Evolutionary conservation across 2,113 vertebrate species (phyloP), one percentile per base, ranked within the genome.

Genomic region (Neolamprologus ventralis): DNA sequence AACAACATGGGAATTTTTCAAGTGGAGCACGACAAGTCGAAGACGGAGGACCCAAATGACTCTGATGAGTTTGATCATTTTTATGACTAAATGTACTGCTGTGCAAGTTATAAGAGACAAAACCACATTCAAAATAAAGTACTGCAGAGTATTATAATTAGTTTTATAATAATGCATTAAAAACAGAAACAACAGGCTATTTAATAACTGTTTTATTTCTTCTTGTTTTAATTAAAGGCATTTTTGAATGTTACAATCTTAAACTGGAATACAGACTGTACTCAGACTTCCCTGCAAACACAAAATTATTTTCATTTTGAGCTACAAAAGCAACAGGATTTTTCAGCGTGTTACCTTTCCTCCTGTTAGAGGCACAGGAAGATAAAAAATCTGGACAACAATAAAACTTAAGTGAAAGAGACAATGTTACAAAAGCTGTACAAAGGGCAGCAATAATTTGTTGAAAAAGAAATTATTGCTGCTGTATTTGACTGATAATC

Each of bases 1-100:
- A 55, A 89, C 83, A 88, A 84, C 16, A 51, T 91, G 65, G 60
- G 78, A n/a, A 89, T 78, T 51, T 93, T 94, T 28, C 92, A 83
- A 71, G 93, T 85, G 47, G 35, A 82, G 42, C 28, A 2, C 2
- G 21, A 88, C 42, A 60, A 26, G 75, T 60, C 80, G 2, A 55
- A 80, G 47, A 47, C 40, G 1, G 80, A 90, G 4, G 49, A 84
- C 1, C 83, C n/a, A 4, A 89, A 68, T 6, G 92, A 95, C 84
- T 93, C 95, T 9, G 95, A 96, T 60, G 95, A 96, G 85, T 96
- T 94, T 88, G 95, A 97, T 85, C 58, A 95, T 85, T 97, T 97
- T 85, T 97, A 96, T 68, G 94, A 95, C 85, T 96, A 47, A 95
- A 88, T 17, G 13, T n/a, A 4, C 53, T n/a, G 5, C 42, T 35